Conservation (phyloP, 1,140 invertebrate species). For the Magallana gigas region DNA sequence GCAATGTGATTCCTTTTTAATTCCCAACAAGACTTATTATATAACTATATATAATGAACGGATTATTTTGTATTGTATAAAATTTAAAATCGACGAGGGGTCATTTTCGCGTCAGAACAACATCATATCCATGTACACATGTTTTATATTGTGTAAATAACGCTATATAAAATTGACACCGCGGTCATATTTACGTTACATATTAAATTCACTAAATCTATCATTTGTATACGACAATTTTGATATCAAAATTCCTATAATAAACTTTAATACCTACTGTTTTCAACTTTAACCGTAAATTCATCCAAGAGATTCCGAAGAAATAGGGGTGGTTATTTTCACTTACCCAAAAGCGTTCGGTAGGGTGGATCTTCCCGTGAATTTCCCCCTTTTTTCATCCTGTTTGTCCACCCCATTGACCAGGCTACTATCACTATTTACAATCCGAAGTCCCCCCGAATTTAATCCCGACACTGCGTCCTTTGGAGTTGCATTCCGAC, state of each 20-base stretch:
- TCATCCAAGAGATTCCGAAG: too few relatives aligned
- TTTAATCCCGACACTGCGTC: not conserved
- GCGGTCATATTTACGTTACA: too few relatives aligned
- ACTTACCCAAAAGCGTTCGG: slow-evolving; percentile 51
- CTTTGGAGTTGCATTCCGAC: slow-evolving; percentile 22
- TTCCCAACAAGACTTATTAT: too few relatives aligned
- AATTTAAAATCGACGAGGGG: not conserved
- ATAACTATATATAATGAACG: too few relatives aligned
- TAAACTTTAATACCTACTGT: too few relatives aligned
- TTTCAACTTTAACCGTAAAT: too few relatives aligned
- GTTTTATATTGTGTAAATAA: not conserved
- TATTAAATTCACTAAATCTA: too few relatives aligned
- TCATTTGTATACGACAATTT: too few relatives aligned
- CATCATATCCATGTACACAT: too few relatives aligned
- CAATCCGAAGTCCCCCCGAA: slow-evolving; percentile 3
- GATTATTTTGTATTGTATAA: too few relatives aligned
- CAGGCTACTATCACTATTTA: not conserved
- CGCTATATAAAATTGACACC: not conserved
- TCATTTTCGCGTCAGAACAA: not conserved
- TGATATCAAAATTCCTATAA: too few relatives aligned
- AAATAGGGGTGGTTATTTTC: not conserved
- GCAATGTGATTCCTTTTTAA: too few relatives aligned
- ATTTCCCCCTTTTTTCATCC: slow-evolving; percentile 45
- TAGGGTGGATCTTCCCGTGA: slow-evolving; percentile 49
- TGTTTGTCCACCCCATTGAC: not conserved